phyloP scores from a whole-genome alignment of 2,888 invertebrate species.

The Calameuta idolon region DNA sequence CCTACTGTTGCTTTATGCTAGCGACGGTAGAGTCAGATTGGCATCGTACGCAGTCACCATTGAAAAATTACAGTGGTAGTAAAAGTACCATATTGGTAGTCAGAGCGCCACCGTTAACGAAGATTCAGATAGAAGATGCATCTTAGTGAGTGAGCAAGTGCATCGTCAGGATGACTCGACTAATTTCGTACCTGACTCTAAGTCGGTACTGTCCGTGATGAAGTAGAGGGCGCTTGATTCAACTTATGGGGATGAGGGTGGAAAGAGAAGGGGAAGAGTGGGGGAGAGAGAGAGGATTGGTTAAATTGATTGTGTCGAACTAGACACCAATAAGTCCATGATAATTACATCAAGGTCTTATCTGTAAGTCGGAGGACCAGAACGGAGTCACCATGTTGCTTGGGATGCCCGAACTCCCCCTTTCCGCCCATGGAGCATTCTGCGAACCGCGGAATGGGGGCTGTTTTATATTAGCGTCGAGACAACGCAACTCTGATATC shows the following conservation, averaged over 20 bases:
- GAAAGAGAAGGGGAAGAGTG: not conserved
- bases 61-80: not conserved
- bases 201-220: slow-evolving; percentile 33
- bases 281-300: not conserved
- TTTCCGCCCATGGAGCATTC: not conserved
- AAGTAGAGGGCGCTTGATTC: not conserved
- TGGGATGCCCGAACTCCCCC: not conserved
- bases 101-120: slow-evolving; percentile 6
- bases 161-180: slow-evolving; percentile 45
- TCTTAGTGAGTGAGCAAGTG: slow-evolving; percentile 8
- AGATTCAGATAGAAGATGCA: not conserved
- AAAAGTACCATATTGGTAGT: slow-evolving; percentile 6
- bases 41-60: not conserved
- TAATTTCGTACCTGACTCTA: slow-evolving; percentile 19
- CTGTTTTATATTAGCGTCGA: slow-evolving; percentile 44
- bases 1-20: not conserved
- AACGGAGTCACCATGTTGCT: not conserved
- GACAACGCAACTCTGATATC: slow-evolving; percentile 47
- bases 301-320: slow-evolving; percentile 24
- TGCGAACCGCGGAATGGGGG: not conserved
- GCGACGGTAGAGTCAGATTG: not conserved
- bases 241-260: not conserved
- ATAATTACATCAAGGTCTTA: slow-evolving; percentile 22
- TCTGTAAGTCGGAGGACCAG: not conserved
- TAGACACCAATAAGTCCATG: slow-evolving; percentile 23